A percentile compares a stretch with the other conserved stretches of the same genome.
These are phyloP conservation scores for Mayetiola destructor DNA, from an alignment of 2,888 invertebrate genomes.

Conservation along the genomic window DNA sequence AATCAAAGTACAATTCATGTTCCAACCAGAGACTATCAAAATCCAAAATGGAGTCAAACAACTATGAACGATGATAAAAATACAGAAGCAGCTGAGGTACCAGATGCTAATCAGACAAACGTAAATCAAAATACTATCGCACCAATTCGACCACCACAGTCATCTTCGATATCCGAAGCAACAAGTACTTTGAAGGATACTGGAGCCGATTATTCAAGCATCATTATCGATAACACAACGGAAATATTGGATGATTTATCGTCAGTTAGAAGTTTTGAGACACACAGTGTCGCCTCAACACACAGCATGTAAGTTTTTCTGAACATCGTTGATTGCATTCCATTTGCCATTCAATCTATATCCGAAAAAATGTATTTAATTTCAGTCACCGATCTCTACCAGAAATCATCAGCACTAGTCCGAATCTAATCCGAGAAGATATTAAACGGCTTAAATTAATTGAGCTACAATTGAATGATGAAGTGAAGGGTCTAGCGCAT, in stretches of 20 bases:
- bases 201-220: not conserved
- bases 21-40: conserved; percentile 29
- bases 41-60: conserved; percentile 23
- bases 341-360: not conserved
- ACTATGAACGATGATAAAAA: conserved; percentile 18
- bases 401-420: conserved; percentile 25
- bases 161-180: conserved; percentile 21
- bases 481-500: conserved; percentile 31
- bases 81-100: not conserved
- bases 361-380: not conserved
- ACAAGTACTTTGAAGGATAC: not conserved
- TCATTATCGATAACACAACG: conserved; percentile 28
- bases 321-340: not conserved
- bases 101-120: too few species aligned
- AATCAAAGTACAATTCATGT: conserved; percentile 37
- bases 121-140: conserved; percentile 16
- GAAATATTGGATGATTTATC: conserved; percentile 31
- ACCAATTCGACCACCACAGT: conserved; percentile 24
- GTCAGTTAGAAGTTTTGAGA: conserved; percentile 33
- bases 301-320: conserved; percentile 21
- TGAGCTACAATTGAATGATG: conserved; percentile 33
- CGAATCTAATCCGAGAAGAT: conserved; percentile 31
- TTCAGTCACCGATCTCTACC: conserved; percentile 23
- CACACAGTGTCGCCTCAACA: conserved; percentile 31
- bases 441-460: conserved; percentile 32